phyloP scores from a whole-genome alignment of 2,113 vertebrate genomes.

The Vulpes vulpes region DNA sequence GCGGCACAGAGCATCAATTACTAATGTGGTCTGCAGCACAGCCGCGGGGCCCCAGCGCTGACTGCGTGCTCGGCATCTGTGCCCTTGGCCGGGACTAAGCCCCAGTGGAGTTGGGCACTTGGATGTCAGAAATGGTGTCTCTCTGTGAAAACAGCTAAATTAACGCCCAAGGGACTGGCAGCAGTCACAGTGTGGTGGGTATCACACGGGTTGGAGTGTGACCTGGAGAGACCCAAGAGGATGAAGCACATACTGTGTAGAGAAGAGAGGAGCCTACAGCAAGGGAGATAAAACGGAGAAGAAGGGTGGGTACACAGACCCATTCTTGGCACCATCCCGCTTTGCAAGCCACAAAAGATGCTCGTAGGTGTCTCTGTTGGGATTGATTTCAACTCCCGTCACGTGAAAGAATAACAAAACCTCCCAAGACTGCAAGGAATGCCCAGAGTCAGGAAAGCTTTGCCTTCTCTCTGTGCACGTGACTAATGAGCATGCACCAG shows the following conservation, averaged over 20 bases:
- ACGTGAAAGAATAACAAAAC: background rate
- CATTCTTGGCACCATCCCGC: background rate
- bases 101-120: background rate
- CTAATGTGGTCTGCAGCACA: background rate
- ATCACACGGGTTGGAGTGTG: rapidly evolving
- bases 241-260: background rate
- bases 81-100: background rate
- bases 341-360: background rate
- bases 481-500: background rate
- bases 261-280: background rate
- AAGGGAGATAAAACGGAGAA: background rate
- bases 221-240: background rate
- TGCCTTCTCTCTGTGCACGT: background rate
- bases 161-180: background rate
- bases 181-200: rapidly evolving
- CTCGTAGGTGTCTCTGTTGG: background rate
- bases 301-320: background rate
- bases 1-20: background rate
- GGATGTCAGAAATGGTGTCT: background rate
- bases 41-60: rapidly evolving
- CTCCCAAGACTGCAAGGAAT: background rate
- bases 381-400: background rate
- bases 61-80: rapidly evolving
- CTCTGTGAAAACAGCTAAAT: background rate
- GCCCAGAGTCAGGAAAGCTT: background rate